Conservation (phyloP, 1,140 invertebrate genomes). For the Sarcophaga peregrina region DNA sequence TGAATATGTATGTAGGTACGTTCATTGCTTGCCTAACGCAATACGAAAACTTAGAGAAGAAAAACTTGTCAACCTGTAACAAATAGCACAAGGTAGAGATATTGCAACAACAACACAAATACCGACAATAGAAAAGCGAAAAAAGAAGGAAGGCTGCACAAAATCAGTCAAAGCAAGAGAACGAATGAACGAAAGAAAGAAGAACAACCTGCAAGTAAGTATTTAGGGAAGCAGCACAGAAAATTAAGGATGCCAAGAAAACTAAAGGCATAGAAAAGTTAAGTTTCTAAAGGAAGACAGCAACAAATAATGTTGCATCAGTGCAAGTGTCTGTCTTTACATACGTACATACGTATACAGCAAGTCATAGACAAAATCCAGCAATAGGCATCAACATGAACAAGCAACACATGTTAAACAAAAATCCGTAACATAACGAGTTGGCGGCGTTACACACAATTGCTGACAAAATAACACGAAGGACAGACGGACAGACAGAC, state of each 20-base stretch:
- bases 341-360: background rate
- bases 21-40: background rate
- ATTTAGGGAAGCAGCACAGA: slow-evolving; percentile 30
- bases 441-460: slow-evolving; percentile 37
- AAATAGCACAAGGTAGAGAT: slow-evolving; percentile 28
- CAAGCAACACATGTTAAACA: slow-evolving; percentile 35
- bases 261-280: background rate
- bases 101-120: background rate
- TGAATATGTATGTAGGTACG: background rate
- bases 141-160: background rate
- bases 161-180: background rate
- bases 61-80: slow-evolving; percentile 38
- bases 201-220: slow-evolving; percentile 39
- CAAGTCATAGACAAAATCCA: background rate
- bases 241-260: background rate
- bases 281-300: background rate
- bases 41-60: background rate
- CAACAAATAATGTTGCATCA: background rate
- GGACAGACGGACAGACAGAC: background rate
- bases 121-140: background rate
- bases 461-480: background rate
- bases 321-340: slow-evolving; percentile 36
- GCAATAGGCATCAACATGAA: slow-evolving; percentile 29
- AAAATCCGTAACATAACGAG: slow-evolving; percentile 39
- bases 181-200: background rate